These are phyloP conservation scores for Muscicapa striata DNA, from an alignment of 2,797 vertebrate genomes.

Conservation along the genomic window DNA sequence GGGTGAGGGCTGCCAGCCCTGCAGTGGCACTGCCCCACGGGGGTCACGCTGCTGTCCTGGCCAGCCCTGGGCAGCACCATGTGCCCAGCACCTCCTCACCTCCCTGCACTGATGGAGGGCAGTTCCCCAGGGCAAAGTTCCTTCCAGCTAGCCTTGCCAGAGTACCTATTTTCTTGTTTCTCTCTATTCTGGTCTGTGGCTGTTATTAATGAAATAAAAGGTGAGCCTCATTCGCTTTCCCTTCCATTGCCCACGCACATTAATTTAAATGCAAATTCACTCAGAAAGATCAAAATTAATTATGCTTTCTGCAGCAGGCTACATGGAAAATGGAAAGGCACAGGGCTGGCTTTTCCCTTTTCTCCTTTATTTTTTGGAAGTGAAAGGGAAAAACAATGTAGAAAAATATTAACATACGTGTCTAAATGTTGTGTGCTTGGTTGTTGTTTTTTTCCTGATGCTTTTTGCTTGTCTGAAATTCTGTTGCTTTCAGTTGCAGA, in stretches of 20 bases:
- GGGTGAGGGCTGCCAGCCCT: neutral
- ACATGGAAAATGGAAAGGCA: constrained; percentile 17
- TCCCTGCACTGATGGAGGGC: neutral
- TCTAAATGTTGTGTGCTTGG: neutral
- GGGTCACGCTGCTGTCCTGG: neutral
- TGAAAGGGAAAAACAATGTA: neutral
- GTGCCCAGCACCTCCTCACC: neutral
- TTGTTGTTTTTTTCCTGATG: neutral
- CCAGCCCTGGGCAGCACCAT: neutral
- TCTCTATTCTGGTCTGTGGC: neutral
- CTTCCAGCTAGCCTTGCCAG: neutral
- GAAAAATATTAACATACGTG: neutral
- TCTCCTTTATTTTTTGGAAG: neutral
- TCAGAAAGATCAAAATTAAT: constrained; percentile 57
- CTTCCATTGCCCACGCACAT: neutral
- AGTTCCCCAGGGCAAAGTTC: fast-evolving
- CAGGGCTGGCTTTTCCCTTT: neutral
- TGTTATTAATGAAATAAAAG: constrained; percentile 20
- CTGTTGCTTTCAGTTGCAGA: neutral
- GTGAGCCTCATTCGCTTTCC: neutral
- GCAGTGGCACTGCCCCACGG: neutral
- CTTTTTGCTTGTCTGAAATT: neutral
- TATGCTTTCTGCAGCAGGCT: constrained; percentile 9
- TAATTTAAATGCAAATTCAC: constrained; percentile 59
- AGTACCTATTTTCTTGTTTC: neutral